Evolutionary conservation across 1,140 invertebrate species (phyloP), one percentile per base, ranked within the genome.

Genomic region (Orussus abietinus): DNA sequence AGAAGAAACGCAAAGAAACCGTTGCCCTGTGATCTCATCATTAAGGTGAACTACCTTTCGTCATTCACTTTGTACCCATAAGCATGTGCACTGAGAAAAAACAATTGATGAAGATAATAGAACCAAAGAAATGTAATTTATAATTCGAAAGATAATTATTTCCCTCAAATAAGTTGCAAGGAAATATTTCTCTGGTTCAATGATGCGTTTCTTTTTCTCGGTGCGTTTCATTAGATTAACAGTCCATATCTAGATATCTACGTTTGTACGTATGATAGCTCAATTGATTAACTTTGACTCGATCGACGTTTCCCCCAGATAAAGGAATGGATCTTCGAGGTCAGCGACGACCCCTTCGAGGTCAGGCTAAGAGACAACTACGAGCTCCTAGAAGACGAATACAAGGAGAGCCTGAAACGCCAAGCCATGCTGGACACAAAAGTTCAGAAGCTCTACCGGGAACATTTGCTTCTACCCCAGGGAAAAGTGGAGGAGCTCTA

Each of bases 281-380:
- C n/a, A n/a, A n/a, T n/a, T n/a, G n/a, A n/a, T n/a, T n/a, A n/a
- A n/a, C n/a, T n/a, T n/a, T n/a, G n/a, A n/a, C n/a, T n/a, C n/a
- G n/a, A n/a, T n/a, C n/a, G n/a, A n/a, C n/a, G n/a, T n/a, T n/a
- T n/a, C 19, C 57, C 53, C 33, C 47, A 87, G 84, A 79, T 89
- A 12, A 86, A 87, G 62, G 85, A 87, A 53, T 85, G 93, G 62
- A 62, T 86, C 3, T 82, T 98, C 41, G 91, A 97, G 75, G 83
- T 98, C 64, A 88, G 86, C 48, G 96, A 99, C 68, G 96, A 99
- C 82, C 93, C 94, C 1, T 98, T 99, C 65, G 96, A 99, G 76
- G 92, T 98, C 1, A 92, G 91, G 59, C 74, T 99, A 2, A 79
- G 93, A 2, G 92, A 97, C 56, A 98, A 97, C 68, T 98, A 94